Conservation (phyloP, 2,113 vertebrate species). For the Piliocolobus tephrosceles region DNA sequence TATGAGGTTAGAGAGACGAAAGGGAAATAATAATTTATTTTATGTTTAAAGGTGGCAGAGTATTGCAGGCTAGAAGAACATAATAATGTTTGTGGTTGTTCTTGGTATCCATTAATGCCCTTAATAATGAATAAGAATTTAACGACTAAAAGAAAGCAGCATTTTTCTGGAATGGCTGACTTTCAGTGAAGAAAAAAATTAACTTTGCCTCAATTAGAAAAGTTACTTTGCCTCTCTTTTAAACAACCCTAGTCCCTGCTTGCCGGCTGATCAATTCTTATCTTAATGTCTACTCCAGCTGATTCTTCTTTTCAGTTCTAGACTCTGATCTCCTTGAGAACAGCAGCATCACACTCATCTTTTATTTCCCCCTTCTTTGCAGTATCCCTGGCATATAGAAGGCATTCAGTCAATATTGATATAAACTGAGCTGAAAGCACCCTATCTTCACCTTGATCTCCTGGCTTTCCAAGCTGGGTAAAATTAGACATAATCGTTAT, state of each 20-base stretch:
- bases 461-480: not conserved
- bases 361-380: not conserved
- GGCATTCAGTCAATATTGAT: not conserved
- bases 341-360: not conserved
- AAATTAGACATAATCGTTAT: not conserved
- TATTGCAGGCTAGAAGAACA: accelerated
- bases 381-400: not conserved
- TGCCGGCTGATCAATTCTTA: not conserved
- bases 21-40: not conserved
- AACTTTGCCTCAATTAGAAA: not conserved
- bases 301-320: not conserved
- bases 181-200: not conserved
- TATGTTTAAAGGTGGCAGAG: not conserved
- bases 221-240: not conserved
- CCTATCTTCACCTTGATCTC: not conserved
- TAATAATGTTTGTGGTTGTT: not conserved
- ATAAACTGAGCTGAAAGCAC: not conserved
- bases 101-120: not conserved
- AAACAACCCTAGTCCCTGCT: not conserved
- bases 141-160: not conserved
- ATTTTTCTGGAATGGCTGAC: not conserved
- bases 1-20: not conserved
- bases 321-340: not conserved
- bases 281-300: not conserved
- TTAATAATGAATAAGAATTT: not conserved